These are phyloP conservation scores for Drosophila demipolita DNA, from an alignment of 2,888 invertebrate species.

Conservation along the genomic window DNA sequence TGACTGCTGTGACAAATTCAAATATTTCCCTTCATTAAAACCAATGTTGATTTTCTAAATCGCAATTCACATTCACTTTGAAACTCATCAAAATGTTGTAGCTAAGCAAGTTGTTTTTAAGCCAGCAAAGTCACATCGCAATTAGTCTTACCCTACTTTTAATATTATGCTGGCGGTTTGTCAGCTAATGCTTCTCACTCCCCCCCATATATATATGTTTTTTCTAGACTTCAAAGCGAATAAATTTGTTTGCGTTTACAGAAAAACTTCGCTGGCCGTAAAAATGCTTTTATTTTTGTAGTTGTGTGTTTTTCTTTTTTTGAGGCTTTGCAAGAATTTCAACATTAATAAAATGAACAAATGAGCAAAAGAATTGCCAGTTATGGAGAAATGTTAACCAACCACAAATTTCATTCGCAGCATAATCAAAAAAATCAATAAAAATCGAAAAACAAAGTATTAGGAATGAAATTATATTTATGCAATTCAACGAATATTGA, in stretches of 20 bases:
- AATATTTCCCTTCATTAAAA: not conserved
- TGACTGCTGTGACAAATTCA: conserved; percentile 38
- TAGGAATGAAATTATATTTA: conserved; percentile 21
- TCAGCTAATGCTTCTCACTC: conserved; percentile 30
- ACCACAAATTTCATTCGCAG: conserved; percentile 53
- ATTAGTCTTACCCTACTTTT: conserved; percentile 34
- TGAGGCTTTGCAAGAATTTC: conserved; percentile 70
- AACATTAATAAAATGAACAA: conserved; percentile 57
- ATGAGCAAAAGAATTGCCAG: conserved; percentile 65
- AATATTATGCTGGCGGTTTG: conserved; percentile 17
- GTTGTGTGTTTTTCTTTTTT: conserved; percentile 48
- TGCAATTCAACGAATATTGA: not conserved
- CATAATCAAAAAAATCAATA: conserved; percentile 64
- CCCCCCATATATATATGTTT: not conserved
- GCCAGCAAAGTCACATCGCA: not conserved
- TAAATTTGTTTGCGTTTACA: conserved; percentile 57
- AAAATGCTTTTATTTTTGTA: conserved; percentile 18
- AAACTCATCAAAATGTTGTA: not conserved
- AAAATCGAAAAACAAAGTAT: conserved; percentile 27
- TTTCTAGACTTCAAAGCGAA: conserved; percentile 47
- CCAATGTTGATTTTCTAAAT: not conserved
- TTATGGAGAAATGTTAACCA: conserved; percentile 55
- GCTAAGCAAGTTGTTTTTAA: conserved; percentile 1
- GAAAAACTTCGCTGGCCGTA: conserved; percentile 38
- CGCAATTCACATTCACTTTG: not conserved